Evolutionary conservation across 2,888 invertebrate species (phyloP).

Genomic region (Sylvicola cinctus): DNA sequence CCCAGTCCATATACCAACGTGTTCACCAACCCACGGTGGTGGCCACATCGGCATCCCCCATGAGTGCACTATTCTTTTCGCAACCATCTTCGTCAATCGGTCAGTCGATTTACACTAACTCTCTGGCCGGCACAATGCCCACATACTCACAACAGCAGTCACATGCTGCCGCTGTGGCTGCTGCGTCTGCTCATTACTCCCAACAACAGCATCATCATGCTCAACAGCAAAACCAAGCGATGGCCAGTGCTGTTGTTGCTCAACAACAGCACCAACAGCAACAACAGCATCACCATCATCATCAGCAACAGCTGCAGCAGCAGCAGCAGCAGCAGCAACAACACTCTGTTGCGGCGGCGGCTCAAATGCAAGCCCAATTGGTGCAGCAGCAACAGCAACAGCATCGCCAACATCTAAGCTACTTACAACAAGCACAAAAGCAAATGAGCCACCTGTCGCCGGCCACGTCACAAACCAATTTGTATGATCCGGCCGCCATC

Average conservation of each 20-base stretch:
- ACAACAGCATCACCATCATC: background rate
- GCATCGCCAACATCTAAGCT: background rate
- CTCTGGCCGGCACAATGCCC: conserved; percentile 5
- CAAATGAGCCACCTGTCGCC: too few relatives aligned
- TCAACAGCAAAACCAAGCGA: background rate
- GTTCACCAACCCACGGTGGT: conserved; percentile 5
- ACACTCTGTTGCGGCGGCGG: background rate
- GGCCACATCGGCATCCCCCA: conserved; percentile 6
- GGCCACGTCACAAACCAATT: background rate
- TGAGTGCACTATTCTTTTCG: conserved; percentile 11
- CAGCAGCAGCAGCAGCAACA: background rate
- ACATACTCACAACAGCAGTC: conserved; percentile 8
- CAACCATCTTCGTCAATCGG: conserved; percentile 13
- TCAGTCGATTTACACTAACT: background rate
- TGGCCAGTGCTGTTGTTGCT: background rate
- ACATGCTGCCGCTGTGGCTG: conserved; percentile 12
- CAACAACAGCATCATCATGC: conserved; percentile 6
- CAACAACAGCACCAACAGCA: background rate
- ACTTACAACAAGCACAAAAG: background rate
- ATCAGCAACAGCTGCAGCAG: background rate
- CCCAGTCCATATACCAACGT: conserved; percentile 12
- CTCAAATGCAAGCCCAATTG: background rate
- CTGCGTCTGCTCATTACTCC: conserved; percentile 8
- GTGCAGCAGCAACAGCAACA: background rate
- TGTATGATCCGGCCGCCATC: conserved; percentile 36